These are phyloP conservation scores for Potorous gilbertii DNA, from an alignment of 2,797 vertebrate species.

Conservation along the genomic window DNA sequence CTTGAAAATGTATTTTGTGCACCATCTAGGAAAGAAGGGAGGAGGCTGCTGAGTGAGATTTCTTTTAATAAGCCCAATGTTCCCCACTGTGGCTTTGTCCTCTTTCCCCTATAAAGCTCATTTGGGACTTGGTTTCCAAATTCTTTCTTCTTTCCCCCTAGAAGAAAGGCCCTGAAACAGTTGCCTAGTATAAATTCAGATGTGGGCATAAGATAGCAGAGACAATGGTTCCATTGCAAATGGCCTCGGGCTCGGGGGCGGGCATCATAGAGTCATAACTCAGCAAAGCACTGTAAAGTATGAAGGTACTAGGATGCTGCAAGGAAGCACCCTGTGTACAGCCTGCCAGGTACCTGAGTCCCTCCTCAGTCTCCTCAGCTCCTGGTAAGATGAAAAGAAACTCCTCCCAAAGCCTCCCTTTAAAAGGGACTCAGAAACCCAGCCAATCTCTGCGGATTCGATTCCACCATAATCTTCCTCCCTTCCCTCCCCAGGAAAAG, in stretches of 20 bases:
- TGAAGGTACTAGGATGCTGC: background rate
- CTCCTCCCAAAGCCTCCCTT: background rate
- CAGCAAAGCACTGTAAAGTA: background rate
- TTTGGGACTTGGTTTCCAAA: constrained; percentile 45
- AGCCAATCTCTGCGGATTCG: background rate
- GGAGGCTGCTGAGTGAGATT: background rate
- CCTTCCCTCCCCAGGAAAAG: background rate
- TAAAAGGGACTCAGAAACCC: background rate
- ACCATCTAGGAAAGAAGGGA: constrained; percentile 66
- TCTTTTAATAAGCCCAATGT: constrained; percentile 45
- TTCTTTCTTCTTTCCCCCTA: background rate
- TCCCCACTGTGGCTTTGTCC: constrained; percentile 22
- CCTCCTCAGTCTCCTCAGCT: background rate
- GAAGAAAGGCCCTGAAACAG: background rate
- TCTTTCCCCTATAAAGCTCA: constrained; percentile 34
- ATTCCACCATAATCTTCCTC: background rate
- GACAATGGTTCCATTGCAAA: background rate
- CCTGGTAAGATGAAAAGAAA: background rate
- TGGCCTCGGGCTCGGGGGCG: background rate
- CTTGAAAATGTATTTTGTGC: constrained; percentile 53
- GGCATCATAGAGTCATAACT: background rate
- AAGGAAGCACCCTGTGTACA: background rate
- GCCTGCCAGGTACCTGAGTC: background rate
- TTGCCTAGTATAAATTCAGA: background rate
- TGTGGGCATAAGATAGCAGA: background rate